A percentile compares a stretch with the other conserved stretches of the same genome.
These are phyloP conservation scores for Trichosurus vulpecula DNA, from an alignment of 2,797 vertebrate species.

Conservation along the genomic window DNA sequence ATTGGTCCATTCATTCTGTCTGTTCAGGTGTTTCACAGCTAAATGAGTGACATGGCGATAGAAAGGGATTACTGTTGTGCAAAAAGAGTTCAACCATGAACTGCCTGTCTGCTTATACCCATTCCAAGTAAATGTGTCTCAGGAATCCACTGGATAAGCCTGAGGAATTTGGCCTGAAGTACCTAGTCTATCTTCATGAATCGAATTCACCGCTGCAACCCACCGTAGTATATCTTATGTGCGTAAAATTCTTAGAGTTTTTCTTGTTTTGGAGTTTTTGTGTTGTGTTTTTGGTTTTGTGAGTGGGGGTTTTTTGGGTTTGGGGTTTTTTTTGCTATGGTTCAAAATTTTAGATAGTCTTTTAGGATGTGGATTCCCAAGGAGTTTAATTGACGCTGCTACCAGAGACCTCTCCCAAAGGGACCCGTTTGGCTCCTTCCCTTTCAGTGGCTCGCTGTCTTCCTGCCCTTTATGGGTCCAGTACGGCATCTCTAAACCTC, in stretches of 20 bases:
- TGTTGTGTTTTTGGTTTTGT: not conserved
- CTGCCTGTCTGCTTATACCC: not conserved
- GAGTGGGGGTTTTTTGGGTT: not conserved
- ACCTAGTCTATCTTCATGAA: not conserved
- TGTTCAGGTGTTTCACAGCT: not conserved
- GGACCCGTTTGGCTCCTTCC: not conserved
- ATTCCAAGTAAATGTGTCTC: not conserved
- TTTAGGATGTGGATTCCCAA: not conserved
- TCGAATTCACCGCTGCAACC: not conserved
- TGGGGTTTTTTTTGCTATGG: not conserved
- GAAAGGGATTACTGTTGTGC: not conserved
- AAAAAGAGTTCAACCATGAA: not conserved
- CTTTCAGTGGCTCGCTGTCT: not conserved
- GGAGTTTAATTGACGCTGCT: not conserved
- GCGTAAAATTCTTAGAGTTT: not conserved
- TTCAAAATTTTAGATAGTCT: not conserved
- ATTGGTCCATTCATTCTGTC: not conserved
- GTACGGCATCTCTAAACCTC: not conserved
- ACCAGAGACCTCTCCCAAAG: not conserved
- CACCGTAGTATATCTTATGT: not conserved
- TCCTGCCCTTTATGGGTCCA: not conserved
- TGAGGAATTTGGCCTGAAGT: not conserved
- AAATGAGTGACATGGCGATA: not conserved
- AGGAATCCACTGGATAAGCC: not conserved
- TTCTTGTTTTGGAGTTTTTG: not conserved